These are phyloP conservation scores for Etheostoma cragini DNA, from an alignment of 2,113 vertebrate species.

Conservation along the genomic window DNA sequence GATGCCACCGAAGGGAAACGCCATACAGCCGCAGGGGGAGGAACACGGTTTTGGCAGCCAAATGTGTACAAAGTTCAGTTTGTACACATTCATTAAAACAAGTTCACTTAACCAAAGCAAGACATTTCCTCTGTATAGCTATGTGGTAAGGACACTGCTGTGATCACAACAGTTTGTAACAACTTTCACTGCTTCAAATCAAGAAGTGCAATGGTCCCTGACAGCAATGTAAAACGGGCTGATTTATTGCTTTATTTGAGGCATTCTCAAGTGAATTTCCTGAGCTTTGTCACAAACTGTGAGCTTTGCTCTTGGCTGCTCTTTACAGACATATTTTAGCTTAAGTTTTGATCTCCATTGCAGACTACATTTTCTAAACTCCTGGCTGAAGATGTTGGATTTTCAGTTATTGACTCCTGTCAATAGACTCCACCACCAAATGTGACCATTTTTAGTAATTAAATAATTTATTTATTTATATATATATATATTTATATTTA, in stretches of 20 bases:
- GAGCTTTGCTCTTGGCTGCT: slow-evolving; percentile 11
- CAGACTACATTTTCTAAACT: slow-evolving; percentile 16
- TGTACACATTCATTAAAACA: no score
- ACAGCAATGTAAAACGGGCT: slow-evolving; percentile 20
- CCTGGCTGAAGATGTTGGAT: slow-evolving; percentile 28
- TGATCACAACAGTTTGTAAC: slow-evolving; percentile 65
- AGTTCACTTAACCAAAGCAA: slow-evolving; percentile 75
- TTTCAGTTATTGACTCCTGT: slow-evolving; percentile 9
- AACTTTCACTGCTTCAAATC: slow-evolving; percentile 62
- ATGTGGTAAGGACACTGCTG: slow-evolving; percentile 67
- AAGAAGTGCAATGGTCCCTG: slow-evolving; percentile 49
- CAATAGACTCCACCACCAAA: not conserved
- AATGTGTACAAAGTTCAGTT: slow-evolving; percentile 81
- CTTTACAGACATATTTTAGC: slow-evolving; percentile 4
- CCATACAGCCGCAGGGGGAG: slow-evolving; percentile 73
- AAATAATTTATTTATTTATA: no score
- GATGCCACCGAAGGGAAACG: slow-evolving; percentile 73
- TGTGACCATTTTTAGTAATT: not conserved
- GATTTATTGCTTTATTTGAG: slow-evolving; percentile 41
- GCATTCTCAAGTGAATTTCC: not conserved
- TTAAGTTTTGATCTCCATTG: slow-evolving; percentile 27
- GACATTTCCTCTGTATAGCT: slow-evolving; percentile 66
- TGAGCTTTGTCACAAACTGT: not conserved
- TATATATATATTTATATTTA: no score
- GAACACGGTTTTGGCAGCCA: slow-evolving; percentile 66